phyloP scores from a whole-genome alignment of 2,888 invertebrate genomes.

The Ganaspis brasiliensis region DNA sequence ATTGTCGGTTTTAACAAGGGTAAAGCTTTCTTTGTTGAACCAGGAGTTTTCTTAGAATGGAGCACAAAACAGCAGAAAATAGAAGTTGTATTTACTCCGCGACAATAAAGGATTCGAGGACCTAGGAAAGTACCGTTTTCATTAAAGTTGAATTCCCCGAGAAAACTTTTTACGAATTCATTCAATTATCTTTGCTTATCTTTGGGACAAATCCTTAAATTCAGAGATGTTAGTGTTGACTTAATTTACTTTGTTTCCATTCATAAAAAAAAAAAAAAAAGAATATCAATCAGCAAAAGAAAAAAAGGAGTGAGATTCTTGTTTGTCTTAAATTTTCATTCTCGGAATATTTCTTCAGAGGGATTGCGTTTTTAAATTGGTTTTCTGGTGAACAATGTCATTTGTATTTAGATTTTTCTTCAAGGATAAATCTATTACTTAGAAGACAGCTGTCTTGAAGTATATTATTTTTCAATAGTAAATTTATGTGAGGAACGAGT shows the following conservation, averaged over 20 bases:
- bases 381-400: conserved; percentile 22
- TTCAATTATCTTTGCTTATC: conserved; percentile 3
- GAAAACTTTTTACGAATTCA: conserved; percentile 3
- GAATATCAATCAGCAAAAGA: too few species aligned
- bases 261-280: too few species aligned
- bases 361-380: not conserved
- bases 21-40: conserved; percentile 25
- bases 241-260: conserved; percentile 12
- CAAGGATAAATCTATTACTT: conserved; percentile 30
- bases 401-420: conserved; percentile 29
- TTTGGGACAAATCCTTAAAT: not conserved
- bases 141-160: conserved; percentile 18
- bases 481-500: conserved; percentile 26
- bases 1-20: conserved; percentile 39
- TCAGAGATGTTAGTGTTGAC: not conserved
- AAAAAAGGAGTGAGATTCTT: too few species aligned
- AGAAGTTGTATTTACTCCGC: conserved; percentile 15
- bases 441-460: conserved; percentile 17
- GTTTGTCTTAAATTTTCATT: not conserved
- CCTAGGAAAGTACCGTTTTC: conserved; percentile 12
- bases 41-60: conserved; percentile 12
- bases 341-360: not conserved
- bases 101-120: conserved; percentile 20
- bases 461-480: conserved; percentile 29
- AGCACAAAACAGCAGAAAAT: conserved; percentile 25